Base-by-base conservation (phyloP, 2,888 invertebrate genomes). In the Aporophyla lueneburgensis region DNA sequence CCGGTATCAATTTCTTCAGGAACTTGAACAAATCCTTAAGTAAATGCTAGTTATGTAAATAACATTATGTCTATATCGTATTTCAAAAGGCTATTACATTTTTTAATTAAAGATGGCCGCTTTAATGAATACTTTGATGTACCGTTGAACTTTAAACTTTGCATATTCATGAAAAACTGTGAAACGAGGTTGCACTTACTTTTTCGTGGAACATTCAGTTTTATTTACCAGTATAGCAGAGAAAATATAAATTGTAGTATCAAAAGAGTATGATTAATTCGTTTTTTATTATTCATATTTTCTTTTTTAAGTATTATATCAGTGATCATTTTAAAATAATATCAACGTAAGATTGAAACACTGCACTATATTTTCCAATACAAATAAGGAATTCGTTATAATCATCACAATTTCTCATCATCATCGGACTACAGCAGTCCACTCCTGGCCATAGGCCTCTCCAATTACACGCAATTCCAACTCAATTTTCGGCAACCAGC, bases 71-170 rank as follows among this genome's bases (percentile, higher is more conserved):
- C 43, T 33, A 12, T 19, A 53, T 56, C 33, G 12, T 27, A 71
- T 59, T 78, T 49, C 65, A 69, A 72, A 76, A 61, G 27, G 27
- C 43, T 49, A 21, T 68, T 58, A 43, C 19, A 33, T 46, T 54
- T 73, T 72, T 83, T 68, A 56, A 83, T 74, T 63, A 74, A 83
- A 83, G 43, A 83, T 67, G 61, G 61, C 58, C 21, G 63, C 3
- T 69, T 74, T 80, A 63, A 65, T 81, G 51, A 75, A 54, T 74
- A 69, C n/a, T 76, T 75, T 66, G 59, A 59, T 46, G 65, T 79
- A 24, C 56, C 40, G 54, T 81, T 70, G 54, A 69, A 79, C 58
- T 54, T 81, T 54, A 69, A 24, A 81, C 49, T 14, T 81, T 81
- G 14, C 68, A 74, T 79, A 81, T 69, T 81, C 58, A 75, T 75